Base-by-base conservation (phyloP, 2,797 vertebrate species). In the Enteromius fasciolatus region DNA sequence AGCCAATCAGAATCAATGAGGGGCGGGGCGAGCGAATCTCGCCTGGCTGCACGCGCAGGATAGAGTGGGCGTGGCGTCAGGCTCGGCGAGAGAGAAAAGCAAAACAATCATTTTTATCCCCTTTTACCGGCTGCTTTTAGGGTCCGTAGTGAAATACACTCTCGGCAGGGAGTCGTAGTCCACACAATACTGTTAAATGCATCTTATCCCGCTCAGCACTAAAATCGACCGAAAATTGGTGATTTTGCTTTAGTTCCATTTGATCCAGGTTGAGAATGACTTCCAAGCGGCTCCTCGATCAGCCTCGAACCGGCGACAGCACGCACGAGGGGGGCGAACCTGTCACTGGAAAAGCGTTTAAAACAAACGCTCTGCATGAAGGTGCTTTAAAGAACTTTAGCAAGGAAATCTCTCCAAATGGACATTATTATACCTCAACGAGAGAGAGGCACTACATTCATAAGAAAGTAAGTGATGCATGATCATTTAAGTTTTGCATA, bases 101-200 rank as follows among this genome's bases (percentile, higher is more conserved):
- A 95, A 95, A 95, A 95, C 93, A 94, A 94, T 93, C 87, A 90
- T 77, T 77, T 90, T 93, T 91, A 90, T 92, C 89, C 90, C 88
- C 76, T 89, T 89, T 89, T 90, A 93, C 93, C 93, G 92, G 93
- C 91, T 64, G 87, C 75, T 91, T 91, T 92, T 90, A 89, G 91
- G 88, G 88, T 80, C 80, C 85, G 87, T 74, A 88, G 87, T 61
- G 84, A 78, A 85, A 86, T 86, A 88, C 90, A 88, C 92, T 92
- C 90, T 78, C 63, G 84, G 69, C 61, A 84, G 78, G 67, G 80
- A 85, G 54, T 83, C 84, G 78, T 85, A 88, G 76, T 90, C 80
- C 84, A 86, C 90, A 92, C 91, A 93, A 89, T 91, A 90, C 76
- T 86, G 86, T 92, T 95, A 94, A 94, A 95, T 95, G 94, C 90